phyloP scores from a whole-genome alignment of 53 echinoderm and acorn worm species.

The Hippasteria phrygiana region DNA sequence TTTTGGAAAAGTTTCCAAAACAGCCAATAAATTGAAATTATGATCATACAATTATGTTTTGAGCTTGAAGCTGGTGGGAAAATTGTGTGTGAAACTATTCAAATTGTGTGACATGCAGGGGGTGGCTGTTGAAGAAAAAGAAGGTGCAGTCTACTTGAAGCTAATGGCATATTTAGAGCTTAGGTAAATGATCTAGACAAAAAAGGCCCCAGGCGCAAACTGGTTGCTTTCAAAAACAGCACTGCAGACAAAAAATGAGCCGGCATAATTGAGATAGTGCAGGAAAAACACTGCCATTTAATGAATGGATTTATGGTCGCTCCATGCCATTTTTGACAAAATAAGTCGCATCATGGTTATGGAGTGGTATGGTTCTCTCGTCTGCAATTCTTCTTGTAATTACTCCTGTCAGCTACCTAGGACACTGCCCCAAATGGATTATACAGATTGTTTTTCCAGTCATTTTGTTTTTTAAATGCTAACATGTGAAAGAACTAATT shows the following conservation, averaged over 20 bases:
- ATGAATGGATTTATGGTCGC: conserved; percentile 46
- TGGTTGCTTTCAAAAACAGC: conserved; percentile 21
- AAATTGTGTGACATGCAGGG: background rate
- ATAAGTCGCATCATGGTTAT: conserved; percentile 21
- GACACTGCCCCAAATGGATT: background rate
- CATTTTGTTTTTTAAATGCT: too few relatives aligned
- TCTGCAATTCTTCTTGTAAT: conserved; percentile 37
- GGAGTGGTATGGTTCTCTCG: background rate
- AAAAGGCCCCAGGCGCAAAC: conserved; percentile 2
- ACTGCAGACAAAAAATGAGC: background rate
- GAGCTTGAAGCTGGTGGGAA: too few relatives aligned
- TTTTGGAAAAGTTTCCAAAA: too few relatives aligned
- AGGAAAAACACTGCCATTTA: background rate
- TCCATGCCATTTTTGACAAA: conserved; percentile 25
- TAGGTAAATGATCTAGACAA: conserved; percentile 33
- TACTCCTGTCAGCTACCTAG: conserved; percentile 32
- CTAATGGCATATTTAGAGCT: conserved; percentile 41
- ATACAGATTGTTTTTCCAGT: background rate
- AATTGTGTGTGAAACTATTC: too few relatives aligned
- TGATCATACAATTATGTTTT: too few relatives aligned
- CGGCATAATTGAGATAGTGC: conserved; percentile 22
- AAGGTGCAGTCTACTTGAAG: conserved; percentile 12
- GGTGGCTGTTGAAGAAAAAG: background rate
- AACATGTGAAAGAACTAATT: too few relatives aligned
- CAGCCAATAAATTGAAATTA: too few relatives aligned